Evolutionary conservation across 2,888 invertebrate genomes (phyloP), one percentile per base, ranked within the genome.

Genomic region (Drosophila neoperkinsi): DNA sequence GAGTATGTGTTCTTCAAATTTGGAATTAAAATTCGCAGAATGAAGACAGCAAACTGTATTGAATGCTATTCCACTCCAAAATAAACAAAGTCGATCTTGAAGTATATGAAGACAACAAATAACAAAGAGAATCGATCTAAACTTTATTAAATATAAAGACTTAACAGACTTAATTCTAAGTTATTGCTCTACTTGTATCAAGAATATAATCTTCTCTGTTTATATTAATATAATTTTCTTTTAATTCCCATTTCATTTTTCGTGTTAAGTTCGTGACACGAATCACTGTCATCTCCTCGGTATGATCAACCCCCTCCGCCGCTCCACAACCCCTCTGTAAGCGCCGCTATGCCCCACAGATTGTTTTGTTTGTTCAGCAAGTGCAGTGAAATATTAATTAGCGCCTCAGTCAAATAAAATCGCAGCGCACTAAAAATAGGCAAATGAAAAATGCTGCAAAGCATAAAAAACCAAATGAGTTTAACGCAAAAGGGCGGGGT

Each of bases 341-440:
- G 46, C 16, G 25, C 4, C 10, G 21, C 3, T 28, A n/a, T n/a
- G 9, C 6, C 41, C 56, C 55, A 56, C 43, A 21, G 51, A 63
- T 66, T 77, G 70, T 76, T 79, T 80, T 85, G 77, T 86, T 82
- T 85, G 76, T 70, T 71, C 76, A 65, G 75, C 76, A 68, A 75
- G 66, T 79, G 90, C 77, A 80, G 43, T 82, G 77, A 82, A 82
- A 82, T 83, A 83, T 83, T 82, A 83, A 82, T 82, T 82, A 82
- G 77, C 73, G 81, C 58, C 64, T 62, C 74, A 80, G 66, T 82
- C 78, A 74, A 80, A 81, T 79, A 82, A 81, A 79, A 74, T 57
- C 58, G 79, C 69, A 66, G 63, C 51, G 68, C 25, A 59, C 66
- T 63, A 72, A 73, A 74, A 80, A 81, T 75, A 68, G 58, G 41